These are phyloP conservation scores for Salvelinus fontinalis DNA, from an alignment of 2,113 vertebrate genomes.

Conservation along the genomic window DNA sequence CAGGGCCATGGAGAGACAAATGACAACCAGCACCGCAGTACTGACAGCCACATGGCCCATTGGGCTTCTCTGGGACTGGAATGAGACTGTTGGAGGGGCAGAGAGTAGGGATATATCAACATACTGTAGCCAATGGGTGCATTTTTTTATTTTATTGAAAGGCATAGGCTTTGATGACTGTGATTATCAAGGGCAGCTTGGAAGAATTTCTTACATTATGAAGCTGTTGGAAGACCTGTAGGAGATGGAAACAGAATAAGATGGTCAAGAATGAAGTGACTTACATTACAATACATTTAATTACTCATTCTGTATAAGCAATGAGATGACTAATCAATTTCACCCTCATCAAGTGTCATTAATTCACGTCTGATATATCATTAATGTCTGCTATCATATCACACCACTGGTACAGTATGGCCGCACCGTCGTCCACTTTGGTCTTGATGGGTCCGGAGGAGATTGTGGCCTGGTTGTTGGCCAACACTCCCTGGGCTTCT, in stretches of 20 bases:
- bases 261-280: neutral
- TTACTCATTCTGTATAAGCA: too few relatives aligned
- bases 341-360: too few relatives aligned
- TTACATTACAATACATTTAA: neutral
- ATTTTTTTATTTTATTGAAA: neutral
- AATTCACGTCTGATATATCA: neutral
- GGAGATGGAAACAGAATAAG: neutral
- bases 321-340: too few relatives aligned
- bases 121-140: slow-evolving; percentile 8
- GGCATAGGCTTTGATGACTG: too few relatives aligned
- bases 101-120: neutral
- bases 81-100: slow-evolving; percentile 20
- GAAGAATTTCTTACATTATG: neutral
- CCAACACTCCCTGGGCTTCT: neutral
- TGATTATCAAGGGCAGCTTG: neutral
- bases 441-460: slow-evolving; percentile 53
- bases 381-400: neutral
- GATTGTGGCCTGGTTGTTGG: slow-evolving; percentile 52
- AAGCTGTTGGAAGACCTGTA: neutral
- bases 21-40: slow-evolving; percentile 39
- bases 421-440: slow-evolving; percentile 37
- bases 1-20: slow-evolving; percentile 42
- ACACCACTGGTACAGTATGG: neutral
- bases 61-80: slow-evolving; percentile 10
- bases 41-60: slow-evolving; percentile 47